A percentile compares a stretch with the other conserved stretches of the same genome.
Evolutionary conservation across 1,140 invertebrate genomes (phyloP).

Genomic region (Temnothorax curvispinosus): DNA sequence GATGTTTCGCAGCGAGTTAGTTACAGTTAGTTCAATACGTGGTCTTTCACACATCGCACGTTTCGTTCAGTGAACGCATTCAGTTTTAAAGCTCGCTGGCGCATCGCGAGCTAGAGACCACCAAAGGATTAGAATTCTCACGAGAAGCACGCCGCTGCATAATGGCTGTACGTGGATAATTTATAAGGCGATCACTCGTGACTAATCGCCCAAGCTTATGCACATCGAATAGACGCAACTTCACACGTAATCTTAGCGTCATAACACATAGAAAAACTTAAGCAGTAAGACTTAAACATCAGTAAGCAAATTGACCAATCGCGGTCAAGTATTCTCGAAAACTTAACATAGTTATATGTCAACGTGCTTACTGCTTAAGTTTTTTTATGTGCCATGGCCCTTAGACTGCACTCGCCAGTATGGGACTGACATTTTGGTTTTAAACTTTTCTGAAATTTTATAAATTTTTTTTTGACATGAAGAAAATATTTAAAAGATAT

Average conservation of each 20-base stretch:
- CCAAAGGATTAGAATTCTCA: slow-evolving; percentile 53
- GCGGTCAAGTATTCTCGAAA: too few relatives aligned
- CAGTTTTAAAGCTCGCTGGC: slow-evolving; percentile 11
- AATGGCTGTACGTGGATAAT: slow-evolving; percentile 56
- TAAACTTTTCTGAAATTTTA: not conserved
- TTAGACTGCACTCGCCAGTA: not conserved
- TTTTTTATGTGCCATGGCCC: too few relatives aligned
- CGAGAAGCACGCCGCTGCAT: slow-evolving; percentile 31
- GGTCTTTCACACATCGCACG: slow-evolving; percentile 17
- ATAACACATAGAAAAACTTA: too few relatives aligned
- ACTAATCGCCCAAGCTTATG: slow-evolving; percentile 46
- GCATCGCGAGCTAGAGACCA: slow-evolving; percentile 4
- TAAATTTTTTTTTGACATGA: not conserved
- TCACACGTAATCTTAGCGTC: not conserved
- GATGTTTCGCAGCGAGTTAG: slow-evolving; percentile 32
- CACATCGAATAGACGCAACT: slow-evolving; percentile 5
- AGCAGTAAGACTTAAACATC: too few relatives aligned
- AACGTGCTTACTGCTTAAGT: too few relatives aligned
- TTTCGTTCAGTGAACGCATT: slow-evolving; percentile 8
- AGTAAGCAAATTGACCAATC: too few relatives aligned
- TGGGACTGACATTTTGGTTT: not conserved
- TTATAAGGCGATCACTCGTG: slow-evolving; percentile 52
- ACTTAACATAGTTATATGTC: too few relatives aligned
- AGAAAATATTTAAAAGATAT: not conserved
- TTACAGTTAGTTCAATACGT: slow-evolving; percentile 41